Percentiles rank a stretch among this genome's conserved stretches.
Conservation (phyloP, 30 jellyfish, hydroid and myxozoan genomes). For the Turritopsis dohrnii region DNA sequence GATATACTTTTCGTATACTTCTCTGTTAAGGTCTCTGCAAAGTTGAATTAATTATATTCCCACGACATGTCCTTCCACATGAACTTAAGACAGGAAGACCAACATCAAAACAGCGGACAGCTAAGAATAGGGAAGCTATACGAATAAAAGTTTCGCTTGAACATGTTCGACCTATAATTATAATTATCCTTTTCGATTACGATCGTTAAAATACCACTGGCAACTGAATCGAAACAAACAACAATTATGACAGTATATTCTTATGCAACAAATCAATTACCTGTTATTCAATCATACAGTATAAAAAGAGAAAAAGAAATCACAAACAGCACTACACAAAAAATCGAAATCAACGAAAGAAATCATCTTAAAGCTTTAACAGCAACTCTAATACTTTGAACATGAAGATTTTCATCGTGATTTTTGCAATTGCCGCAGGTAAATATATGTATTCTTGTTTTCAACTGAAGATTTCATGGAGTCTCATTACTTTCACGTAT, state of each 20-base stretch:
- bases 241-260: neutral
- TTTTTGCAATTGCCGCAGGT: neutral
- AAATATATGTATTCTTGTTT: too few relatives aligned
- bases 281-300: neutral
- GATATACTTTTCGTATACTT: too few relatives aligned
- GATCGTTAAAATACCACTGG: neutral
- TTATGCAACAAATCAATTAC: neutral
- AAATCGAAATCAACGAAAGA: neutral
- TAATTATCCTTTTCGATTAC: too few relatives aligned
- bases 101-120: too few relatives aligned
- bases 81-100: too few relatives aligned
- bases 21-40: too few relatives aligned
- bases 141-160: neutral
- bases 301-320: neutral
- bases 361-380: neutral
- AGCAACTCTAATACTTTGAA: neutral
- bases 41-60: too few relatives aligned
- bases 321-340: neutral
- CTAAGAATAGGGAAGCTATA: too few relatives aligned
- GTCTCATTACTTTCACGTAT: too few relatives aligned
- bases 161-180: neutral
- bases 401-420: neutral
- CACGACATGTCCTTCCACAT: too few relatives aligned
- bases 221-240: neutral
- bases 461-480: too few relatives aligned